Conservation (phyloP, 2,888 invertebrate genomes). For the Sicus ferrugineus region DNA sequence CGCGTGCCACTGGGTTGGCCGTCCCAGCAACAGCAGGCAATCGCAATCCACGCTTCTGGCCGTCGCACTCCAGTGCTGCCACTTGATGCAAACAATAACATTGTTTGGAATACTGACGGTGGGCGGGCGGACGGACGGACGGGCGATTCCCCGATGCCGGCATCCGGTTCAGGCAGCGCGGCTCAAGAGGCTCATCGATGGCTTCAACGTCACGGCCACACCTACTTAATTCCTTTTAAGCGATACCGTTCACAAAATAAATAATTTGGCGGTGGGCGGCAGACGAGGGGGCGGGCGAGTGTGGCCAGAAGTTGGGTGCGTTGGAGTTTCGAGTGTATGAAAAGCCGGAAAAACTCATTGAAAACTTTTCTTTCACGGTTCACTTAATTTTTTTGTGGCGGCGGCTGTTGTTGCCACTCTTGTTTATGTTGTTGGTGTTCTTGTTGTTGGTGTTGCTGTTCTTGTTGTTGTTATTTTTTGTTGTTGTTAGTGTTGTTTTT, state of each 20-base stretch:
- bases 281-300: not conserved
- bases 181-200: not conserved
- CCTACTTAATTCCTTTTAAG: conserved; percentile 24
- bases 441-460: conserved; percentile 26
- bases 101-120: conserved; percentile 26
- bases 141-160: conserved; percentile 11
- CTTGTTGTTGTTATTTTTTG: not conserved
- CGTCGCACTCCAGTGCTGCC: conserved; percentile 10
- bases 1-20: not conserved
- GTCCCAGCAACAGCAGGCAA: not conserved
- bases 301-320: not conserved
- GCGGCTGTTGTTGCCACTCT: not conserved
- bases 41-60: not conserved
- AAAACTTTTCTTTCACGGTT: conserved; percentile 55
- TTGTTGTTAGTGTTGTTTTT: not conserved
- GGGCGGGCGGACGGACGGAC: no score
- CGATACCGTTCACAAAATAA: conserved; percentile 1
- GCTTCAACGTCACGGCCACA: conserved; percentile 22
- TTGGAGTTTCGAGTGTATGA: not conserved
- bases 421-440: conserved; percentile 27
- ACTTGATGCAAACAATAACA: conserved; percentile 28
- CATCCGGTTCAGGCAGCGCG: not conserved
- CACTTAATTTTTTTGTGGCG: not conserved
- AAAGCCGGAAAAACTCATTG: conserved; percentile 57
- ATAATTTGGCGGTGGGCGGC: not conserved